Evolutionary conservation across 1,140 invertebrate species (phyloP).

Genomic region (Eufriesea mexicana): DNA sequence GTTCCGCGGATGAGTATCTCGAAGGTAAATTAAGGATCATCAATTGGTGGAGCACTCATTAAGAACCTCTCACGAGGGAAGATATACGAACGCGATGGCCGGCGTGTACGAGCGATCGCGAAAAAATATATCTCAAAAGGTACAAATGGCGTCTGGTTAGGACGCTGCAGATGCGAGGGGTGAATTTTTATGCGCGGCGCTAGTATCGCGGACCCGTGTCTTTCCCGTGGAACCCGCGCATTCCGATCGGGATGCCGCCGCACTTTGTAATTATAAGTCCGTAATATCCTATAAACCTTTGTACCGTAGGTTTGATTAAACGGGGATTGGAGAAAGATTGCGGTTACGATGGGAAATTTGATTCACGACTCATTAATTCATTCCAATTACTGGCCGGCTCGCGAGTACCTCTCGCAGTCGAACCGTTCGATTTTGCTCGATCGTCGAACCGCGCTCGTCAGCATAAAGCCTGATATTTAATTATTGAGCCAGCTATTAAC

Average conservation of each 20-base stretch:
- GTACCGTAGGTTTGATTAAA: not conserved
- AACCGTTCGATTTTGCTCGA: not conserved
- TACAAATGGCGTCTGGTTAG: not conserved
- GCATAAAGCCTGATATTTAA: slow-evolving; percentile 26
- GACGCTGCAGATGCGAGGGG: too few relatives aligned
- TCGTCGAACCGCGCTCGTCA: not conserved
- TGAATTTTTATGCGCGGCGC: too few relatives aligned
- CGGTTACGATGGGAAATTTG: not conserved
- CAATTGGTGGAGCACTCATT: slow-evolving; percentile 46
- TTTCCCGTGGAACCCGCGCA: not conserved
- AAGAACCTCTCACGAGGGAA: slow-evolving; percentile 45
- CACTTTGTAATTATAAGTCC: not conserved
- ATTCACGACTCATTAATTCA: not conserved
- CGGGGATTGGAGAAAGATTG: not conserved
- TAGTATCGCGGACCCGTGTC: too few relatives aligned
- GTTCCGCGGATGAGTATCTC: slow-evolving; percentile 32
- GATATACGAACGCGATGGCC: slow-evolving; percentile 22
- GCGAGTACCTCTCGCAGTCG: too few relatives aligned
- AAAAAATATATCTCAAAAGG: not conserved
- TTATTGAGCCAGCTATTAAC: slow-evolving; percentile 13
- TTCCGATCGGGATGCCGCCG: too few relatives aligned
- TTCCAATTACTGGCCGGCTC: not conserved
- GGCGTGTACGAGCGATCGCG: slow-evolving; percentile 19
- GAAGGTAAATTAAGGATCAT: slow-evolving; percentile 60
- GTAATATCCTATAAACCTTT: not conserved